A percentile compares a stretch with the other conserved stretches of the same genome.
Conservation (phyloP, 2,888 invertebrate species). For the Ochropleura plecta region DNA sequence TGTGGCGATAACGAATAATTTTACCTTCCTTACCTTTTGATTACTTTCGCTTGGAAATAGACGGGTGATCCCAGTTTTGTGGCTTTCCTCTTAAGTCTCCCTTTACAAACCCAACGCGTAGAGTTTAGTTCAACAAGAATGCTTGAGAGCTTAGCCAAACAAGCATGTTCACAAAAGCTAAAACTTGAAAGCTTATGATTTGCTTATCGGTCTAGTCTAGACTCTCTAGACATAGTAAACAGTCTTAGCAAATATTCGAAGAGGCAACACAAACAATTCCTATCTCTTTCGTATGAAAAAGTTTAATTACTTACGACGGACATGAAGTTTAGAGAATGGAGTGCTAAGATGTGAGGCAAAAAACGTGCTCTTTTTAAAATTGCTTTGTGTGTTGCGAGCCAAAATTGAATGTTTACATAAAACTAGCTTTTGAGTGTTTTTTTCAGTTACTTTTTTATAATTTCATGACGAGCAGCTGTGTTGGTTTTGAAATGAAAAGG, state of each 20-base stretch:
- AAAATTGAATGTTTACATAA: neutral
- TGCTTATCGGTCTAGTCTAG: constrained; percentile 44
- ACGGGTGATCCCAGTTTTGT: neutral
- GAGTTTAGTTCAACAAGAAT: neutral
- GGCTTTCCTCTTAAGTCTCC: neutral
- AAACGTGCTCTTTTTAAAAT: neutral
- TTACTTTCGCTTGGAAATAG: neutral
- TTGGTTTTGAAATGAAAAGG: neutral
- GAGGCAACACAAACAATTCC: constrained; percentile 24
- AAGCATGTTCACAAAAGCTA: neutral
- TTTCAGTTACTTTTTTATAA: neutral
- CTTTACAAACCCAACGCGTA: neutral
- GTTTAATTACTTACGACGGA: constrained; percentile 48
- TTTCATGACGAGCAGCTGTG: neutral
- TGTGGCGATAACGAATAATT: too few relatives aligned
- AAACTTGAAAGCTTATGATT: constrained; percentile 21
- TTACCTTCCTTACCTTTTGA: too few relatives aligned
- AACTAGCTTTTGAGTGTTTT: neutral
- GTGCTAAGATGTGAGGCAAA: neutral
- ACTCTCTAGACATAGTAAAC: constrained; percentile 46
- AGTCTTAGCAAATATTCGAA: constrained; percentile 39
- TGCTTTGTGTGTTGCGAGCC: neutral
- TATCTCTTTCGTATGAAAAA: constrained; percentile 40
- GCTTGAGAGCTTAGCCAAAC: neutral
- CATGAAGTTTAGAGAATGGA: constrained; percentile 14